A percentile compares a stretch with the other conserved stretches of the same genome.
These are phyloP conservation scores for Nasonia giraulti DNA, from an alignment of 1,140 invertebrate species.

Conservation along the genomic window DNA sequence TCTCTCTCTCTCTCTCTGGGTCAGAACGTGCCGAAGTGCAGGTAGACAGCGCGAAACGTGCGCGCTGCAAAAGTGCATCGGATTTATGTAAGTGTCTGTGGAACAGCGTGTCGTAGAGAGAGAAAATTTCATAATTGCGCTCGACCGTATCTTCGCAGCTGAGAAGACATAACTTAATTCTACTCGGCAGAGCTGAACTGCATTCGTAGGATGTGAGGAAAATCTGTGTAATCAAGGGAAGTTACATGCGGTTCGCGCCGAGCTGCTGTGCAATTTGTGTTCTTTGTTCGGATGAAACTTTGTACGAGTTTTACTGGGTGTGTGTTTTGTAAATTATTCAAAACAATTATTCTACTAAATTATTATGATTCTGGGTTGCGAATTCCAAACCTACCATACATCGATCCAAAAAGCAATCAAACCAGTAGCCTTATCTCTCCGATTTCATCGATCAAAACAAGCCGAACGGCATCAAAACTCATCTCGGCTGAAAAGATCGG, in stretches of 20 bases:
- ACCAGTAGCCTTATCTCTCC: too few relatives aligned
- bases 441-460: too few relatives aligned
- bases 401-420: too few relatives aligned
- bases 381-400: too few relatives aligned
- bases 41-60: not conserved
- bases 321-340: too few relatives aligned
- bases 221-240: not conserved
- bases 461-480: not conserved
- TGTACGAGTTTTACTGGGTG: too few relatives aligned
- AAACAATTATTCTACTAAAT: too few relatives aligned
- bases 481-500: not conserved
- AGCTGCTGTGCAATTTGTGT: not conserved
- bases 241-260: too few relatives aligned
- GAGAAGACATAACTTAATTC: not conserved
- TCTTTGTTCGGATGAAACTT: not conserved
- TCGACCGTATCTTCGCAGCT: not conserved
- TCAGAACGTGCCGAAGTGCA: not conserved
- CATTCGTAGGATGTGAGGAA: not conserved
- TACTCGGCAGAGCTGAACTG: not conserved
- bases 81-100: conserved; percentile 19
- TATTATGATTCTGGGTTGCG: too few relatives aligned
- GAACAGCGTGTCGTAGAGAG: not conserved
- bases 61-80: not conserved
- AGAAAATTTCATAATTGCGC: conserved; percentile 20
- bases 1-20: not conserved